phyloP scores from a whole-genome alignment of 2,113 vertebrate species.

The Etheostoma cragini region DNA sequence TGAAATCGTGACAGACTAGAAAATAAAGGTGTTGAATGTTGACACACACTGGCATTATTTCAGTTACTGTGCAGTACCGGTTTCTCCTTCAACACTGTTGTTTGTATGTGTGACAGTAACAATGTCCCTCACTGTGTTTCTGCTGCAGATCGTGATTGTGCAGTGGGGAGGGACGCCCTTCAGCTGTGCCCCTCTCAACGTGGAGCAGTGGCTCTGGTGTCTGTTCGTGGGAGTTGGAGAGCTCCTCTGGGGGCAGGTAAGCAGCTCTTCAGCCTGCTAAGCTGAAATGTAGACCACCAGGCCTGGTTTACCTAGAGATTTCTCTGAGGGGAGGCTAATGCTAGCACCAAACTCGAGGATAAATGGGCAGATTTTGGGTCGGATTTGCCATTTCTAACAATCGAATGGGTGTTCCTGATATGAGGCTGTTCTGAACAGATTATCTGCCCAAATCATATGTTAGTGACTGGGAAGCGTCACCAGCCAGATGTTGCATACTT shows the following conservation, averaged over 20 bases:
- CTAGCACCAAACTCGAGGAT: no score
- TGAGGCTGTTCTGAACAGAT: no score
- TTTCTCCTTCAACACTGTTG: neutral
- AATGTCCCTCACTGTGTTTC: conserved; percentile 39
- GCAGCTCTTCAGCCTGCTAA: conserved; percentile 57
- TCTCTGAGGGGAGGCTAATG: conserved; percentile 28
- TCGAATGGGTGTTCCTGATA: no score
- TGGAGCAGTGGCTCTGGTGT: conserved; percentile 95
- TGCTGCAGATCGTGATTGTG: conserved; percentile 89
- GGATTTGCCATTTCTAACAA: no score
- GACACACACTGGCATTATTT: neutral
- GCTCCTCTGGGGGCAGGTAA: conserved; percentile 95
- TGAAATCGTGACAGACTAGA: neutral
- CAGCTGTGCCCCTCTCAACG: conserved; percentile 91
- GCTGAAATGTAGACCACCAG: conserved; percentile 19
- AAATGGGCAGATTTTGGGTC: no score
- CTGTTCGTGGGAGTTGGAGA: conserved; percentile 93
- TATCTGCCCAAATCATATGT: no score
- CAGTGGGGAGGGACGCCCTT: conserved; percentile 94
- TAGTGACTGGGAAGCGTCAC: no score
- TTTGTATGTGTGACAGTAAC: conserved; percentile 6
- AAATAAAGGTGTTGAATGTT: neutral
- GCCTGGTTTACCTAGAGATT: conserved; percentile 14
- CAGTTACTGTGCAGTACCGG: neutral
- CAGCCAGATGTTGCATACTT: no score